Evolutionary conservation across 2,797 vertebrate genomes (phyloP).

Genomic region (Phrynocephalus forsythii): DNA sequence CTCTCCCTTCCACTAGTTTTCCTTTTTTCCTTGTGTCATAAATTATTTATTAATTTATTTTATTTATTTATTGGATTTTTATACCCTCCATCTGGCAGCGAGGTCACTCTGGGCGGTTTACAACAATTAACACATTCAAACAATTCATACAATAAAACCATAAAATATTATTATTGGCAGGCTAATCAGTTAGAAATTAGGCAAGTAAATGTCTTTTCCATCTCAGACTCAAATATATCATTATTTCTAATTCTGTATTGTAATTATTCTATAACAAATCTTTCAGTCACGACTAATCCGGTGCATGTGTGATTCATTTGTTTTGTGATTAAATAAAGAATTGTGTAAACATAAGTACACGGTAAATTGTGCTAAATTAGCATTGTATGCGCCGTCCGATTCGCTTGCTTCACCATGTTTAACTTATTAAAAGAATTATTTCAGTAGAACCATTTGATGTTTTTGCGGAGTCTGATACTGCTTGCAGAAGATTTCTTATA

Average conservation of each 20-base stretch:
- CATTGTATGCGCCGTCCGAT: slow-evolving; percentile 40
- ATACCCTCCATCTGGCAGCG: no score
- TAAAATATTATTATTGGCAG: no score
- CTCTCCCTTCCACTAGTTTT: slow-evolving; percentile 24
- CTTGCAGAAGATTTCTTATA: not conserved
- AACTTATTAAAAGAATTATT: slow-evolving; percentile 35
- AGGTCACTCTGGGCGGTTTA: no score
- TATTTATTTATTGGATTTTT: no score
- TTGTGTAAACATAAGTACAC: slow-evolving; percentile 39
- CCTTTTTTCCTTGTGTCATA: slow-evolving; percentile 49
- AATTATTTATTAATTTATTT: slow-evolving; percentile 25
- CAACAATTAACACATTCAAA: no score
- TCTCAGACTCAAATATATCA: slow-evolving; percentile 59
- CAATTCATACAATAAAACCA: no score
- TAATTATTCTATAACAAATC: slow-evolving; percentile 64
- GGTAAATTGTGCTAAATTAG: slow-evolving; percentile 37
- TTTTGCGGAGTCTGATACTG: slow-evolving; percentile 19
- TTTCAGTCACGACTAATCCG: slow-evolving; percentile 71
- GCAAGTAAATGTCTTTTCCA: slow-evolving; percentile 59
- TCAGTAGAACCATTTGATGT: slow-evolving; percentile 28
- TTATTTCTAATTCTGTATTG: slow-evolving; percentile 60
- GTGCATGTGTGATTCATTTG: slow-evolving; percentile 65
- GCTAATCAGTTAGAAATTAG: no score
- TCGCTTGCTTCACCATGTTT: slow-evolving; percentile 35
- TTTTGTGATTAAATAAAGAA: slow-evolving; percentile 50